phyloP scores from a whole-genome alignment of 2,113 vertebrate genomes.

The Cichladusa arquata region DNA sequence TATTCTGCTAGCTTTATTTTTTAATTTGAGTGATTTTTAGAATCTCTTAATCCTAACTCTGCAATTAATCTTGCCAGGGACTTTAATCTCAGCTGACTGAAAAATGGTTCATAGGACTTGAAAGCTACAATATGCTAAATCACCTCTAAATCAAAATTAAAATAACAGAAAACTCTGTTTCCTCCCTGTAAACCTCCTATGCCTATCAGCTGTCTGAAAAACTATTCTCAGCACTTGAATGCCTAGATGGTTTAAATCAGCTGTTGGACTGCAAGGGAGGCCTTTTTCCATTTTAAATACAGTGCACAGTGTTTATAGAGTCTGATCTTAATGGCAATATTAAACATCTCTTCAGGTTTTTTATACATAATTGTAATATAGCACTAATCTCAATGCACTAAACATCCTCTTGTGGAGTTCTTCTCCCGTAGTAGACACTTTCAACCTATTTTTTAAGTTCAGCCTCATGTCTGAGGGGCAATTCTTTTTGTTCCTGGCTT shows the following conservation, averaged over 20 bases:
- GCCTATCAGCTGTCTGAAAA: neutral
- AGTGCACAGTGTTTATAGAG: neutral
- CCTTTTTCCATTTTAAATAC: neutral
- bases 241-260: neutral
- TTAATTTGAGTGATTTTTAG: slow-evolving; percentile 53
- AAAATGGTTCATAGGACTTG: slow-evolving; percentile 20
- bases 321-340: neutral
- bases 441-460: neutral
- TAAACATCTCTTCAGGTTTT: neutral
- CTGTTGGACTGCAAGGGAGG: neutral
- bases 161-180: slow-evolving; percentile 42
- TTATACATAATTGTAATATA: neutral
- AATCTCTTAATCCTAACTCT: slow-evolving; percentile 54
- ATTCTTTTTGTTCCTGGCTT: neutral
- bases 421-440: neutral
- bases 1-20: slow-evolving; percentile 39
- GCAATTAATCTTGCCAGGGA: slow-evolving; percentile 48
- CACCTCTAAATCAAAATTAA: slow-evolving; percentile 51
- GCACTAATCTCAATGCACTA: neutral
- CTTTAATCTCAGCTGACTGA: slow-evolving; percentile 49
- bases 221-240: neutral
- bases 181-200: neutral
- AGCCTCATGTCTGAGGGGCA: neutral
- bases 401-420: neutral
- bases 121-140: slow-evolving; percentile 43